phyloP scores from a whole-genome alignment of 2,888 invertebrate genomes.

The Archips xylosteana region DNA sequence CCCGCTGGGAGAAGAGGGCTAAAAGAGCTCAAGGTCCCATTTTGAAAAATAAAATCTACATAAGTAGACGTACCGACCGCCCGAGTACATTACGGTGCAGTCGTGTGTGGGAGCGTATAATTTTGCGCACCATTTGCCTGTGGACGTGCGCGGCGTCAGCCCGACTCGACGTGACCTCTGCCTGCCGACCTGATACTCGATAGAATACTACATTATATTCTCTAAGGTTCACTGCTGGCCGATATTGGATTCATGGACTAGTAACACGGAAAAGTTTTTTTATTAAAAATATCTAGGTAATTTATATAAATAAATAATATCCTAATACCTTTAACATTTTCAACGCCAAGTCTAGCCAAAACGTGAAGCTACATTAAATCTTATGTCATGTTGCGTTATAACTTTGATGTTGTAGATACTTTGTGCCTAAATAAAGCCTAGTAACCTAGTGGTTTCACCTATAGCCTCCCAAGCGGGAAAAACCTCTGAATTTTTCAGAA shows the following conservation, averaged over 20 bases:
- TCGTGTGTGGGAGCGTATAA: constrained; percentile 60
- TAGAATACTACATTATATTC: constrained; percentile 26
- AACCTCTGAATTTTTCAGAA: too few species aligned
- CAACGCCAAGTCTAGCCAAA: too few species aligned
- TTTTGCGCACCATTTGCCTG: constrained; percentile 75
- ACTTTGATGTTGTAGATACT: too few species aligned
- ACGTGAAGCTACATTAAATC: too few species aligned
- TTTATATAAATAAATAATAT: too few species aligned
- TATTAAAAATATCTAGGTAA: too few species aligned
- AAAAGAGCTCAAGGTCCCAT: neutral
- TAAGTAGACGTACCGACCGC: constrained; percentile 23
- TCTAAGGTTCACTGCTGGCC: neutral
- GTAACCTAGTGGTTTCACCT: too few species aligned
- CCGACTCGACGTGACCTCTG: constrained; percentile 59
- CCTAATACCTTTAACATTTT: too few species aligned
- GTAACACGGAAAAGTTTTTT: neutral
- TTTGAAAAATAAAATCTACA: constrained; percentile 36
- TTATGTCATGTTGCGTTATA: too few species aligned
- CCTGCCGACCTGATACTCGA: constrained; percentile 22
- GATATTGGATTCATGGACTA: constrained; percentile 4
- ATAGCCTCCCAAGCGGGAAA: too few species aligned
- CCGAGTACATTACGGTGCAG: constrained; percentile 42
- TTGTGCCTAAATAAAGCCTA: too few species aligned
- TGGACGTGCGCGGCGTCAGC: constrained; percentile 64
- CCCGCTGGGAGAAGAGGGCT: neutral